These are phyloP conservation scores for Emys orbicularis DNA, from an alignment of 2,797 vertebrate species.

Conservation along the genomic window DNA sequence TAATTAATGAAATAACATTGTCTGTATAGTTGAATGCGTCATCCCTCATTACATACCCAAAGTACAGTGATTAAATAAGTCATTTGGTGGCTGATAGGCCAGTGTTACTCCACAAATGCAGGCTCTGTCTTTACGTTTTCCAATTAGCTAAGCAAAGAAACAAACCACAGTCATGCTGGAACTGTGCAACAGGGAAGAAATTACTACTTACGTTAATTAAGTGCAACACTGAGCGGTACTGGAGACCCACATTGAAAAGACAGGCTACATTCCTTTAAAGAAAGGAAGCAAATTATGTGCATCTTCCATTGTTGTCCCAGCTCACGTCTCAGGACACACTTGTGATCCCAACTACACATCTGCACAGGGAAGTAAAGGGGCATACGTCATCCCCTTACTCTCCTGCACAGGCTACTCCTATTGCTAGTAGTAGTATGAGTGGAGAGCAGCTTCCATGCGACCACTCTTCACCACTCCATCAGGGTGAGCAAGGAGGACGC, in stretches of 20 bases:
- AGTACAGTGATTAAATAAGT: conserved; percentile 8
- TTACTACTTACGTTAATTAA: not conserved
- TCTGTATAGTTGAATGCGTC: not conserved
- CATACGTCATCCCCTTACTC: not conserved
- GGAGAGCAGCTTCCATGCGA: not conserved
- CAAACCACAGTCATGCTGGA: not conserved
- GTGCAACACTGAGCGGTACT: not conserved
- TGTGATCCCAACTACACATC: not conserved
- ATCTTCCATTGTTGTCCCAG: not conserved
- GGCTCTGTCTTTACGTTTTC: not conserved
- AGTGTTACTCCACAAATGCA: not conserved
- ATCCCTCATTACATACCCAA: not conserved
- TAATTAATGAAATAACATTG: conserved; percentile 31
- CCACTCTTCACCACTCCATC: too few species aligned
- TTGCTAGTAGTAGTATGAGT: not conserved
- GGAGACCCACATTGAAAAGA: not conserved
- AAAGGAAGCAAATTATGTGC: not conserved
- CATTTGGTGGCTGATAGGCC: not conserved
- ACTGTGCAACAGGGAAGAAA: not conserved
- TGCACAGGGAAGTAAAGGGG: not conserved
- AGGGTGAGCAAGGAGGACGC: not conserved
- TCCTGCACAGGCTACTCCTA: not conserved
- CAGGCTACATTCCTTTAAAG: not conserved
- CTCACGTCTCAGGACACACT: not conserved
- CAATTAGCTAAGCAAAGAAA: not conserved